These are phyloP conservation scores for Athripsodes cinereus DNA, from an alignment of 2,888 invertebrate genomes.

Conservation along the genomic window DNA sequence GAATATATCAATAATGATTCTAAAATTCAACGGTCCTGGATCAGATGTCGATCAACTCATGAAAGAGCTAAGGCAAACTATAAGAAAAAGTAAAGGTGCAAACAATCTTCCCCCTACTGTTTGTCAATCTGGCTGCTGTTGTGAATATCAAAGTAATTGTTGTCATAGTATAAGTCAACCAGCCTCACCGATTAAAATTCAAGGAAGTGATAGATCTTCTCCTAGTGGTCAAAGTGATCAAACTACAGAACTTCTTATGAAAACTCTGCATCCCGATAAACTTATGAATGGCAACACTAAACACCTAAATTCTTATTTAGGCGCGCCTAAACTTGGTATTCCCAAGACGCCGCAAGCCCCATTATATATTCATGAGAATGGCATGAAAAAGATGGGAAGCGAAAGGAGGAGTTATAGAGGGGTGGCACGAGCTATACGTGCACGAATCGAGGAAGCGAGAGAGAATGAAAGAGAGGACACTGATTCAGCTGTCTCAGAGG, in stretches of 20 bases:
- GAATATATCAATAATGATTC: conserved; percentile 79
- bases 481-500: conserved; percentile 64
- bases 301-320: conserved; percentile 30
- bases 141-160: conserved; percentile 55
- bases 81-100: conserved; percentile 53
- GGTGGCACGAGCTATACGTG: conserved; percentile 57
- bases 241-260: conserved; percentile 40
- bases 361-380: conserved; percentile 22
- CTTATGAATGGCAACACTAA: conserved; percentile 33
- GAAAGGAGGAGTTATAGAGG: conserved; percentile 51
- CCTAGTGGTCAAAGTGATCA: conserved; percentile 85
- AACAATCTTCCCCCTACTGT: conserved; percentile 31
- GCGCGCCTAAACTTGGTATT: conserved; percentile 30
- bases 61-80: conserved; percentile 70
- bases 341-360: conserved; percentile 21
- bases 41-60: conserved; percentile 70
- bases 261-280: conserved; percentile 39
- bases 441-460: conserved; percentile 58
- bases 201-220: conserved; percentile 67
- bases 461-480: conserved; percentile 50
- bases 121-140: conserved; percentile 57
- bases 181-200: conserved; percentile 43
- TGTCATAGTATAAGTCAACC: conserved; percentile 43
- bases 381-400: conserved; percentile 29
- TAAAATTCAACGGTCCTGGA: conserved; percentile 64